phyloP scores from a whole-genome alignment of 2,113 vertebrate species.

The Lanius collurio region DNA sequence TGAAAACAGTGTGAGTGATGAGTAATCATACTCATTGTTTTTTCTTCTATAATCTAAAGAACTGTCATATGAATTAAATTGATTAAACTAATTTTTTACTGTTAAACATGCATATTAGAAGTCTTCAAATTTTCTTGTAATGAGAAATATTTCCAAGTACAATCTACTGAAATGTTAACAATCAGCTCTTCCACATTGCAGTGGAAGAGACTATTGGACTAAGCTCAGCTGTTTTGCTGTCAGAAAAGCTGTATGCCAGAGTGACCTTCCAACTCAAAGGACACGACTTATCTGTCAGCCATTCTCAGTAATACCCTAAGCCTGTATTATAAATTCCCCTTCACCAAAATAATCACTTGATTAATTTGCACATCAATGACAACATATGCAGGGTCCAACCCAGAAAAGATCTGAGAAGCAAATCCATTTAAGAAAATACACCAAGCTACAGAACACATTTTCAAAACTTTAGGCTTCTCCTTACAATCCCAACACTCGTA shows the following conservation, averaged over 20 bases:
- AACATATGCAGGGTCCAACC: not conserved
- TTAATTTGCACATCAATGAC: slow-evolving; percentile 42
- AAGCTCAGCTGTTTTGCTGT: not conserved
- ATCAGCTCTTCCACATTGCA: not conserved
- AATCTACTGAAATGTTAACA: not conserved
- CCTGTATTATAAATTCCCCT: slow-evolving; percentile 46
- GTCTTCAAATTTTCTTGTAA: not conserved
- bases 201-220: not conserved
- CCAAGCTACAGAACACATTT: not conserved
- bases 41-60: not conserved
- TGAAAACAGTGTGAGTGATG: not conserved
- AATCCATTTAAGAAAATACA: not conserved
- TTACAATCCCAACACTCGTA: not conserved
- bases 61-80: not conserved
- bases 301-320: slow-evolving; percentile 49
- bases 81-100: not conserved
- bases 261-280: slow-evolving; percentile 56
- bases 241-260: slow-evolving; percentile 9
- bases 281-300: slow-evolving; percentile 27
- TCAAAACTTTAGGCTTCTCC: not conserved
- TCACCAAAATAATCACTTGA: slow-evolving; percentile 39
- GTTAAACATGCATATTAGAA: not conserved
- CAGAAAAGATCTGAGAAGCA: not conserved
- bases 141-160: not conserved
- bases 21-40: not conserved